A percentile compares a stretch with the other conserved stretches of the same genome.
Conservation (phyloP, 2,888 invertebrate genomes). For the Tubulanus polymorphus region DNA sequence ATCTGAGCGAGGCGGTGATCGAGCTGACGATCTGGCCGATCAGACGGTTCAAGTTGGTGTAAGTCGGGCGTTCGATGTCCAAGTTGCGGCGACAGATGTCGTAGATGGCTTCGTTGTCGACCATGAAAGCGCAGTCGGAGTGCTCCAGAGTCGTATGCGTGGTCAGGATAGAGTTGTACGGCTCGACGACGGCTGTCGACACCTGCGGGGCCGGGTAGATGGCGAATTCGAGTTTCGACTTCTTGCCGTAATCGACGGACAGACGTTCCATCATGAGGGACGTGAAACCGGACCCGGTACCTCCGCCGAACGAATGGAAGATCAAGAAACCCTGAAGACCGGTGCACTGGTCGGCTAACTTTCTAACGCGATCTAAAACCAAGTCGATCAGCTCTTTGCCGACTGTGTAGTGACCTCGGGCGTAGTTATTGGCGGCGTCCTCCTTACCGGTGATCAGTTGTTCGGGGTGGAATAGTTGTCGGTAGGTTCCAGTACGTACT, state of each 20-base stretch:
- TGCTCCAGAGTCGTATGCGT: conserved; percentile 92
- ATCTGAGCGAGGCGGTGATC: conserved; percentile 55
- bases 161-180: conserved; percentile 92
- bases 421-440: conserved; percentile 97
- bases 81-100: conserved; percentile 80
- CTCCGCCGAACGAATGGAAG: conserved; percentile 84
- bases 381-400: conserved; percentile 74
- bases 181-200: conserved; percentile 89
- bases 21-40: conserved; percentile 76
- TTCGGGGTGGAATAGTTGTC: conserved; percentile 95
- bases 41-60: conserved; percentile 85
- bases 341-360: conserved; percentile 70
- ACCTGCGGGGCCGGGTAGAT: conserved; percentile 87
- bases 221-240: conserved; percentile 81
- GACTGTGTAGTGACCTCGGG: conserved; percentile 95
- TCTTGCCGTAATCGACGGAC: conserved; percentile 72
- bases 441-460: conserved; percentile 95
- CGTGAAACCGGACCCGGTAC: conserved; percentile 85
- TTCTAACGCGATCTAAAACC: conserved; percentile 71
- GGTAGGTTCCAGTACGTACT: conserved; percentile 62
- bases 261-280: conserved; percentile 81
- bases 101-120: conserved; percentile 85
- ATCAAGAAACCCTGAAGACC: conserved; percentile 76
- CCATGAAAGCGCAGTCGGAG: conserved; percentile 96
- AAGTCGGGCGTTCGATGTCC: conserved; percentile 79